Conservation (phyloP, 2,888 invertebrate species). For the Hirtodrosophila duncani region DNA sequence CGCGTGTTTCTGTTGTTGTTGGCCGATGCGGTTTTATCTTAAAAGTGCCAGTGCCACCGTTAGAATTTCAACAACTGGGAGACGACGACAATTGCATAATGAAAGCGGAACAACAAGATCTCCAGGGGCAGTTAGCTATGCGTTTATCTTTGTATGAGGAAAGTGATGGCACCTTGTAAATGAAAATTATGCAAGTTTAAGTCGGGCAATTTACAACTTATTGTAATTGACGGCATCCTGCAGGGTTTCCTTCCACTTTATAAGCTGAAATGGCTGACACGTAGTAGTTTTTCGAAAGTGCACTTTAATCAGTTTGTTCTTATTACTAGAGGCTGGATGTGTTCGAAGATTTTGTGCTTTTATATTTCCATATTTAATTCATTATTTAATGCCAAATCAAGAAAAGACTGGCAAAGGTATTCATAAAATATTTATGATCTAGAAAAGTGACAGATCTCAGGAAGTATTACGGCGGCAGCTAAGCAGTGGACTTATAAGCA, state of each 20-base stretch:
- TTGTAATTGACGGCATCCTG: conserved; percentile 62
- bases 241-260: conserved; percentile 24
- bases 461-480: no score
- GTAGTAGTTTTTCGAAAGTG: background rate
- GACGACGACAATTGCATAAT: conserved; percentile 64
- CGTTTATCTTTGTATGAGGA: conserved; percentile 12
- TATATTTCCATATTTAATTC: no score
- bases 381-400: no score
- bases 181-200: conserved; percentile 32
- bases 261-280: conserved; percentile 1
- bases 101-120: conserved; percentile 4
- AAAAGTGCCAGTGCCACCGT: conserved; percentile 39
- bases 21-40: conserved; percentile 14
- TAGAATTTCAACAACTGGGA: conserved; percentile 35
- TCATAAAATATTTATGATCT: no score
- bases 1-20: conserved; percentile 15
- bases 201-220: conserved; percentile 39
- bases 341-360: no score
- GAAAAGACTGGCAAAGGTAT: no score
- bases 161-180: conserved; percentile 44
- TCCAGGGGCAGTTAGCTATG: conserved; percentile 9
- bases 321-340: no score
- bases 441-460: no score
- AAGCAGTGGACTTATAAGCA: no score
- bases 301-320: no score